Conservation (phyloP, 1,140 invertebrate species). For the Drosophila subpulchrella region DNA sequence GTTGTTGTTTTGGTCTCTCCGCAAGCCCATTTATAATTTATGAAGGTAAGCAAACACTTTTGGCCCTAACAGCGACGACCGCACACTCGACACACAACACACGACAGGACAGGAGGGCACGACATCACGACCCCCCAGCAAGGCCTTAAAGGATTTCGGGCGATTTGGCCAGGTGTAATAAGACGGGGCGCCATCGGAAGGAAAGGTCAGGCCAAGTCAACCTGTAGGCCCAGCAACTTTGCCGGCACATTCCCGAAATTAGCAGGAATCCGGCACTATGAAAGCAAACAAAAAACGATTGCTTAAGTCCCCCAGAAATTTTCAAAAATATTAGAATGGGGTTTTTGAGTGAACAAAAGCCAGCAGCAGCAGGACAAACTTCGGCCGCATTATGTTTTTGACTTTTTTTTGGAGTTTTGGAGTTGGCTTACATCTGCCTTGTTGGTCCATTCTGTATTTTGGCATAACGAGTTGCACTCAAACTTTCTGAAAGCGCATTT, state of each 20-base stretch:
- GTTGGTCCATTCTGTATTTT: conserved; percentile 46
- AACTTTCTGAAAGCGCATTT: conserved; percentile 67
- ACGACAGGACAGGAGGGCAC: conserved; percentile 22
- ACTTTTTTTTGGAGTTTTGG: conserved; percentile 8
- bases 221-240: conserved; percentile 59
- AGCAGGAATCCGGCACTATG: conserved; percentile 48
- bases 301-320: conserved; percentile 36
- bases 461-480: conserved; percentile 71
- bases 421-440: conserved; percentile 44
- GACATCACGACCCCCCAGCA: conserved; percentile 28
- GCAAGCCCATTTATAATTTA: conserved; percentile 77
- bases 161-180: conserved; percentile 35
- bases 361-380: conserved; percentile 58
- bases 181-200: conserved; percentile 9
- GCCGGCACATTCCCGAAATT: conserved; percentile 60
- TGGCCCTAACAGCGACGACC: conserved; percentile 33
- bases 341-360: conserved; percentile 45
- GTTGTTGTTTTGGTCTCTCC: conserved; percentile 56
- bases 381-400: conserved; percentile 44
- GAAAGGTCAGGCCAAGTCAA: conserved; percentile 43
- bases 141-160: conserved; percentile 58
- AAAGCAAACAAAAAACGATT: conserved; percentile 24
- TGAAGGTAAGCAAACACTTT: conserved; percentile 80
- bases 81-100: conserved; percentile 34
- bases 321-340: conserved; percentile 44